Conservation (phyloP, 2,888 invertebrate genomes). For the Drosophila prostipennis region DNA sequence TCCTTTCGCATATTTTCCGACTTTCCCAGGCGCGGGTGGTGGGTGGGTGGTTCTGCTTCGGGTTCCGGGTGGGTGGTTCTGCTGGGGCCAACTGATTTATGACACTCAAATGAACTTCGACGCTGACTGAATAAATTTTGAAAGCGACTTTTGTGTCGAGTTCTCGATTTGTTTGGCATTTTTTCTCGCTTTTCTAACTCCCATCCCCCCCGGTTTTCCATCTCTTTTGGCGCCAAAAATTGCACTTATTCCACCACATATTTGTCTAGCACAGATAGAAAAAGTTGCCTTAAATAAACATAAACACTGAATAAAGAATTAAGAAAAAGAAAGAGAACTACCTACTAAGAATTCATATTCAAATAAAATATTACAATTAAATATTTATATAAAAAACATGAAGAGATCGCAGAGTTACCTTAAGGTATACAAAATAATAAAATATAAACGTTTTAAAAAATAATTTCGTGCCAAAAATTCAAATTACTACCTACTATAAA, state of each 20-base stretch:
- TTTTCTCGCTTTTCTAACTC: constrained; percentile 21
- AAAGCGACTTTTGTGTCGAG: constrained; percentile 51
- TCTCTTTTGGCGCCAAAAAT: constrained; percentile 35
- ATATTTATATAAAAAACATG: too few relatives aligned
- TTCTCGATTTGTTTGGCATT: constrained; percentile 52
- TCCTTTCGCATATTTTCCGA: constrained; percentile 6
- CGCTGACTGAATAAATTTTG: constrained; percentile 67
- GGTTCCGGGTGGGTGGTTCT: background rate
- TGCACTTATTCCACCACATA: constrained; percentile 10
- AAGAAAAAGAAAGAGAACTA: too few relatives aligned
- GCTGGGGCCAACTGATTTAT: constrained; percentile 63
- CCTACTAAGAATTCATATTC: too few relatives aligned
- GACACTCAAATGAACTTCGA: constrained; percentile 75
- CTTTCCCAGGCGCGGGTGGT: constrained; percentile 29
- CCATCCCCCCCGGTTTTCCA: background rate
- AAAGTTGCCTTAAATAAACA: background rate
- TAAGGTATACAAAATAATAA: too few relatives aligned
- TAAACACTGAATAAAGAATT: background rate
- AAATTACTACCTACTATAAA: too few relatives aligned
- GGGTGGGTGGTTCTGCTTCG: constrained; percentile 11
- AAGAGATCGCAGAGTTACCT: too few relatives aligned
- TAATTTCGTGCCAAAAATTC: too few relatives aligned
- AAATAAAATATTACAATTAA: background rate
- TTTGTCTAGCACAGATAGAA: background rate
- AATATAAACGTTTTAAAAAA: too few relatives aligned